These are phyloP conservation scores for Hylaeus volcanicus DNA, from an alignment of 1,140 invertebrate species.

Conservation along the genomic window DNA sequence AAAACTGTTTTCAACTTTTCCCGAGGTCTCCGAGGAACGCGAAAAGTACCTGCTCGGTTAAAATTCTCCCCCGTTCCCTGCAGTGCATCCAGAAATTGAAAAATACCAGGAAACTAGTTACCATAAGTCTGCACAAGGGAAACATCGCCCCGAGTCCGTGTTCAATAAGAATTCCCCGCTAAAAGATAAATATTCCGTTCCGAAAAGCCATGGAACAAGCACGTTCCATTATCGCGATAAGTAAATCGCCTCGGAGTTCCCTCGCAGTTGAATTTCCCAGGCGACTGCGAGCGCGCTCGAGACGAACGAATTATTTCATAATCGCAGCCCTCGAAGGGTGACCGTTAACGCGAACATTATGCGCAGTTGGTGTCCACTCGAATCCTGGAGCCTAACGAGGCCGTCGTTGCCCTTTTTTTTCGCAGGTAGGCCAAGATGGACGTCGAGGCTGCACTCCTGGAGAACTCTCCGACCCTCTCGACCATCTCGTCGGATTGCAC, in stretches of 20 bases:
- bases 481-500: constrained; percentile 75
- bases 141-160: too few species aligned
- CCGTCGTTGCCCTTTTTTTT: neutral
- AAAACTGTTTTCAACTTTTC: too few species aligned
- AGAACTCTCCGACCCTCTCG: constrained; percentile 75
- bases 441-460: constrained; percentile 75
- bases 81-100: too few species aligned
- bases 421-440: constrained; percentile 69
- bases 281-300: neutral
- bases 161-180: too few species aligned
- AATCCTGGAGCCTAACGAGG: neutral
- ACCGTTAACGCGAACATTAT: neutral
- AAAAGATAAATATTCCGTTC: too few species aligned
- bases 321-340: neutral
- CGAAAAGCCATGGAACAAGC: neutral
- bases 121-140: too few species aligned
- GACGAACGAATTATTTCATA: neutral
- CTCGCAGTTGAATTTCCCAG: neutral
- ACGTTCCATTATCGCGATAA: neutral
- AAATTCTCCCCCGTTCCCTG: too few species aligned
- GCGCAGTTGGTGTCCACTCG: neutral
- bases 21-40: too few species aligned
- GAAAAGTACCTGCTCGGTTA: too few species aligned
- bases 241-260: neutral
- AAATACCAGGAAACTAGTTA: too few species aligned